These are phyloP conservation scores for Cossypha dichroa DNA, from an alignment of 2,797 vertebrate genomes.

Conservation along the genomic window DNA sequence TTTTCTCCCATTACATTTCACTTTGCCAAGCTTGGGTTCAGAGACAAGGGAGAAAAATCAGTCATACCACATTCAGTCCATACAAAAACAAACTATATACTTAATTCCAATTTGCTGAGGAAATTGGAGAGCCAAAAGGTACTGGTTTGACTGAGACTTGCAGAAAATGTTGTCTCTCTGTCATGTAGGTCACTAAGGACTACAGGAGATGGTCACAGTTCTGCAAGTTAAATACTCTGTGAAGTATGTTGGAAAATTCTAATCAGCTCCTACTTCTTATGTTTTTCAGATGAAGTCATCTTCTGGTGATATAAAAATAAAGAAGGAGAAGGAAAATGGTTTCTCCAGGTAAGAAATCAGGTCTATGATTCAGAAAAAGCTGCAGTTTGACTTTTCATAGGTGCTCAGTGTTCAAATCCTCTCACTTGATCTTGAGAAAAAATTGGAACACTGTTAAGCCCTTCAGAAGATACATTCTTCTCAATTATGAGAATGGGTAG, in stretches of 20 bases:
- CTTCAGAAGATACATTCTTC: rapidly evolving
- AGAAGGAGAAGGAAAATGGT: constrained; percentile 94
- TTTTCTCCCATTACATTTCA: not conserved
- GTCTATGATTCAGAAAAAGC: not conserved
- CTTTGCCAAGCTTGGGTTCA: not conserved
- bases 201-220: not conserved
- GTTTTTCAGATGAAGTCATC: constrained; percentile 81
- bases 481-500: rapidly evolving
- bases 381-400: not conserved
- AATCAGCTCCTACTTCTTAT: constrained; percentile 34
- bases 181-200: not conserved
- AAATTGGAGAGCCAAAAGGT: not conserved
- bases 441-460: not conserved
- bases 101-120: not conserved
- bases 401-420: not conserved
- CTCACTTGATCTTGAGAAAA: not conserved
- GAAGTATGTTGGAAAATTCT: not conserved
- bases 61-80: not conserved
- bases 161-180: not conserved
- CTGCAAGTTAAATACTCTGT: not conserved
- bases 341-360: constrained; percentile 84
- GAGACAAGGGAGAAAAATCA: not conserved
- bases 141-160: not conserved
- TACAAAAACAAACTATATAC: not conserved
- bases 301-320: constrained; percentile 84